Percentiles rank a stretch among this genome's conserved stretches.
These are phyloP conservation scores for Siniperca obscura DNA, from an alignment of 2,797 vertebrate species.

Conservation along the genomic window DNA sequence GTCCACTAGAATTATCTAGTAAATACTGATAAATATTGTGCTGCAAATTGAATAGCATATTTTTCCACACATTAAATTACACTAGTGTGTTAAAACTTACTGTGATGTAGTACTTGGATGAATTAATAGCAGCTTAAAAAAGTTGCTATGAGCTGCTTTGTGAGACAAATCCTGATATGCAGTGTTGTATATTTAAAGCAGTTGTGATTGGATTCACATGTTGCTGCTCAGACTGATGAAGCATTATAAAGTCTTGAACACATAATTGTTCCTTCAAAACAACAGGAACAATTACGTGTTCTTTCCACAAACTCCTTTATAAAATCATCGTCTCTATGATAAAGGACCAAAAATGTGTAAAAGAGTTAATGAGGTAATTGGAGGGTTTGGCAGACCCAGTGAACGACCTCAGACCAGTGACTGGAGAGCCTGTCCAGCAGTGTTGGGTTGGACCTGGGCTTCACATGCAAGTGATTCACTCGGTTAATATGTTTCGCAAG, in stretches of 20 bases:
- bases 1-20: neutral
- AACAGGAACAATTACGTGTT: slow-evolving; percentile 42
- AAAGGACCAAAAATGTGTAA: slow-evolving; percentile 34
- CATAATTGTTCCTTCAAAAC: slow-evolving; percentile 23
- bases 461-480: slow-evolving; percentile 33
- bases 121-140: neutral
- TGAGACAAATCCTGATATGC: neutral
- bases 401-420: slow-evolving; percentile 49
- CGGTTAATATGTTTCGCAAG: slow-evolving; percentile 29
- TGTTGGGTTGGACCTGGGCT: slow-evolving; percentile 26
- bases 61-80: neutral
- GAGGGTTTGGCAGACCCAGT: slow-evolving; percentile 44
- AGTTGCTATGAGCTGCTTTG: too few relatives aligned
- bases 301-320: slow-evolving; percentile 47
- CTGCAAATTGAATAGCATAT: neutral
- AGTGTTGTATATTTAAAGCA: neutral
- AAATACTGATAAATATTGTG: neutral
- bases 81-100: neutral
- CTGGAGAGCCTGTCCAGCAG: slow-evolving; percentile 24
- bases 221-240: slow-evolving; percentile 20
- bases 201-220: slow-evolving; percentile 36
- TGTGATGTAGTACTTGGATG: neutral
- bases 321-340: slow-evolving; percentile 36
- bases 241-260: neutral
- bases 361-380: slow-evolving; percentile 42